These are phyloP conservation scores for Odiellus spinosus DNA, from an alignment of 2,888 invertebrate species.

Conservation along the genomic window DNA sequence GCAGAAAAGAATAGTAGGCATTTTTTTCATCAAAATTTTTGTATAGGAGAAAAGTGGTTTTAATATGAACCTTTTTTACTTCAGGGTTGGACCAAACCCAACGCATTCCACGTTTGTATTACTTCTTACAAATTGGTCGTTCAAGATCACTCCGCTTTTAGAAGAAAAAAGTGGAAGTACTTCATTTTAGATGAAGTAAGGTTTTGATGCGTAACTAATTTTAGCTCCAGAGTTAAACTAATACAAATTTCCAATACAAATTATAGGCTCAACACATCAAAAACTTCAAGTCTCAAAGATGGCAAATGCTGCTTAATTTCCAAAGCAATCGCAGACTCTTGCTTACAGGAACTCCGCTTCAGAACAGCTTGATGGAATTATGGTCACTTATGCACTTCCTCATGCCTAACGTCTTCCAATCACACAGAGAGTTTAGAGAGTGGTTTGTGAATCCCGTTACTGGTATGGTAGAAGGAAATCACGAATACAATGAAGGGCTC, in stretches of 20 bases:
- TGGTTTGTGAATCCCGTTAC: slow-evolving; percentile 95
- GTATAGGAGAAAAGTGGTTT: neutral
- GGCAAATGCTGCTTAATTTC: slow-evolving; percentile 91
- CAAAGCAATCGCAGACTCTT: slow-evolving; percentile 77
- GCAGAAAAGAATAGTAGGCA: slow-evolving; percentile 44
- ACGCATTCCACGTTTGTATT: slow-evolving; percentile 95
- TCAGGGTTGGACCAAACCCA: slow-evolving; percentile 91
- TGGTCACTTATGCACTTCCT: slow-evolving; percentile 98
- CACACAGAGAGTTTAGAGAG: slow-evolving; percentile 63
- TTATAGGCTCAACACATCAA: slow-evolving; percentile 91
- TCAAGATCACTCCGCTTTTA: slow-evolving; percentile 94
- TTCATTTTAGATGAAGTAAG: slow-evolving; percentile 69
- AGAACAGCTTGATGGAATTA: slow-evolving; percentile 89
- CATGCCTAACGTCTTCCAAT: slow-evolving; percentile 93
- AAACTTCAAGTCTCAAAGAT: slow-evolving; percentile 96
- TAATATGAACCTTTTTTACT: slow-evolving; percentile 36
- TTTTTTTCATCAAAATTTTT: no score
- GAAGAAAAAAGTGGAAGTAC: slow-evolving; percentile 95
- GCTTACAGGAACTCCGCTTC: slow-evolving; percentile 84
- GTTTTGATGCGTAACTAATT: slow-evolving; percentile 1
- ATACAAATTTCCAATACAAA: neutral
- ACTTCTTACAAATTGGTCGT: slow-evolving; percentile 96
- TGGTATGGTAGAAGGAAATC: slow-evolving; percentile 84
- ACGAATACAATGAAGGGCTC: slow-evolving; percentile 75
- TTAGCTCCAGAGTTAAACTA: neutral